These are phyloP conservation scores for Prinia subflava DNA, from an alignment of 2,113 vertebrate species.

Conservation along the genomic window DNA sequence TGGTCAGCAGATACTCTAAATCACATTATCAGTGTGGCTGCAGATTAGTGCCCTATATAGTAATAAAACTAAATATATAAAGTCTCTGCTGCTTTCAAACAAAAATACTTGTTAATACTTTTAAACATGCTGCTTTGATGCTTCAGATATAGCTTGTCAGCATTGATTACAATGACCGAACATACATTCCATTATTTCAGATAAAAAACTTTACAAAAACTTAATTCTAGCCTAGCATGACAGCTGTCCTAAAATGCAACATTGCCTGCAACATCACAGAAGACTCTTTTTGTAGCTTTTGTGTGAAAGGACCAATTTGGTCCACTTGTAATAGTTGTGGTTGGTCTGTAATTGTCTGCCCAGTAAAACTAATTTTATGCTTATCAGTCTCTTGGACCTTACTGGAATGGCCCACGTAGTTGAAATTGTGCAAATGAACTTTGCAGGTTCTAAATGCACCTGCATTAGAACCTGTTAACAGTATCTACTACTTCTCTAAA, in stretches of 20 bases:
- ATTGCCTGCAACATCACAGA: background rate
- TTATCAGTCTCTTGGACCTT: background rate
- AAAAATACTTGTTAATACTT: background rate
- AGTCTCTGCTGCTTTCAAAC: background rate
- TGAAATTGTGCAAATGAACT: background rate
- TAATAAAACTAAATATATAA: background rate
- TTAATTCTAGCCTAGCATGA: background rate
- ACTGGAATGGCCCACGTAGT: background rate
- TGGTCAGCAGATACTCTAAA: background rate
- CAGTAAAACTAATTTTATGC: background rate
- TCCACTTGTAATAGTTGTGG: background rate
- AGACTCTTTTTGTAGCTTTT: background rate
- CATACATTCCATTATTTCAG: background rate
- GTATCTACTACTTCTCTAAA: too few species aligned
- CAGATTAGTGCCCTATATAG: background rate
- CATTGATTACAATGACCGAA: background rate
- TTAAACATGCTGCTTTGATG: background rate
- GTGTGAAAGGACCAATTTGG: background rate
- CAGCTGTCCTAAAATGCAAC: background rate
- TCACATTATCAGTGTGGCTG: background rate
- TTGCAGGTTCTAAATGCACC: background rate
- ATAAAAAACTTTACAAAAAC: background rate
- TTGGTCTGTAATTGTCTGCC: background rate
- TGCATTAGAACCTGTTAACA: too few species aligned
- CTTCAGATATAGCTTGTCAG: background rate